Base-by-base conservation (phyloP, 1,140 invertebrate genomes). In the Daktulosphaira vitifoliae region DNA sequence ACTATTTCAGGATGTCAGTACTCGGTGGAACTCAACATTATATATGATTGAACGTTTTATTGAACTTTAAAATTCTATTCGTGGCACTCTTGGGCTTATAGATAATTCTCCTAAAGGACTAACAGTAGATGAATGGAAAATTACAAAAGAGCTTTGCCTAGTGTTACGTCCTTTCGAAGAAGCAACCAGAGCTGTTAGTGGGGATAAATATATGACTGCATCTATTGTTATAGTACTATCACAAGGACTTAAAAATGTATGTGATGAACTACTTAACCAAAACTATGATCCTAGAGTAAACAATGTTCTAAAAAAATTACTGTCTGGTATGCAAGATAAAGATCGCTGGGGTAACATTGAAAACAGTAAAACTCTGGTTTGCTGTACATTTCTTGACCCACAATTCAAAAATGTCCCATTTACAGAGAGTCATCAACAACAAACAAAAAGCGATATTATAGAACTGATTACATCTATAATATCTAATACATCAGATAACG, bases 161-260 rank as follows among this genome's bases (percentile, higher is more conserved):
- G 11, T 52, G 4, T 52, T 33, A 52, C n/a, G 26, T 5, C 50
- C 50, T 15, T 52, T 52, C 15, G 26, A 52, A 52, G 50, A 52
- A 6, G 26, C 50, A 1, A 52, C 50, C 11, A 52, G 2, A 52
- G 20, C 37, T 39, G 20, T 54, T 22, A 39, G 37, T 39, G 52
- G 52, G 3, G 13, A 39, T 39, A 37, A 54, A 54, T 39, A 54
- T 22, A 54, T 54, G 52, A 54, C 52, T 15, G 37, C 37, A 4
- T 54, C 37, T 25, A n/a, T 54, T 1, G 52, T 54, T 33, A 33
- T 54, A 8, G 18, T 54, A 20, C 6, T 33, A 6, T 2, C 50
- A 20, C 2, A 52, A 20, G n/a, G 50, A 2, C 16, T 37, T 20
- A 33, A 52, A 33, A 52, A 52, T 33, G 50, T 22, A 37, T 37